Evolutionary conservation across 2,113 vertebrate species (phyloP), one percentile per base, ranked within the genome.

Genomic region (Periophthalmus modestus): DNA sequence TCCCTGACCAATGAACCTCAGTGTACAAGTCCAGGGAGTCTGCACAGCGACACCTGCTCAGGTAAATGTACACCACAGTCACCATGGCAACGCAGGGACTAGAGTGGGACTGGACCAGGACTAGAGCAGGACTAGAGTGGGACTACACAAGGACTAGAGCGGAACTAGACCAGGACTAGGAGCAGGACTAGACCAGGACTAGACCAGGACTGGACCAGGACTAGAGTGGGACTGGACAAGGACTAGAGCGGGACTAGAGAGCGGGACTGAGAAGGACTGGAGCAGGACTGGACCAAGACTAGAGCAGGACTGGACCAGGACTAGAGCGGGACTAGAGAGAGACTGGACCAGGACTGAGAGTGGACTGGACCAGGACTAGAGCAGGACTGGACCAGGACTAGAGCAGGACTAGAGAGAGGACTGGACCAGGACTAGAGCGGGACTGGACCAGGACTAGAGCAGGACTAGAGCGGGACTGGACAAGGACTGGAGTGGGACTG

Each of bases 41-140:
- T 85, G n/a, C 92, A 90, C 90, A 93, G 93, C 75, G 90, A 91
- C 0, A 69, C 78, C 16, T 91, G 85, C 36, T 92, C 93, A 91
- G 94, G 94, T 94, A 94, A 90, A n/a, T n/a, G n/a, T n/a, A 48
- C 12, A 16, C 46, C 11, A 28, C 28, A 28, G 5, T 43, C 39
- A 43, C 9, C 9, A 10, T 43, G 39, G 9, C 39, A 10, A 10
- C 39, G 10, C 39, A 10, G 6, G 39, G 39, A 43, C 39, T 9
- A 9, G 10, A 43, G 7, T 9, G 9, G 28, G 28, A 39, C 36
- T 7, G 7, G 36, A 36, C 3, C 36, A 4, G 14, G 14, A 48
- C 11, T 14, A 48, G 14, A 14, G 7, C 47, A 48, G 47, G 14
- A 48, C 11, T 4, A 54, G 7, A 52, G 16, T 1, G 1, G 18